These are phyloP conservation scores for Falco rusticolus DNA, from an alignment of 2,797 vertebrate genomes.

Conservation along the genomic window DNA sequence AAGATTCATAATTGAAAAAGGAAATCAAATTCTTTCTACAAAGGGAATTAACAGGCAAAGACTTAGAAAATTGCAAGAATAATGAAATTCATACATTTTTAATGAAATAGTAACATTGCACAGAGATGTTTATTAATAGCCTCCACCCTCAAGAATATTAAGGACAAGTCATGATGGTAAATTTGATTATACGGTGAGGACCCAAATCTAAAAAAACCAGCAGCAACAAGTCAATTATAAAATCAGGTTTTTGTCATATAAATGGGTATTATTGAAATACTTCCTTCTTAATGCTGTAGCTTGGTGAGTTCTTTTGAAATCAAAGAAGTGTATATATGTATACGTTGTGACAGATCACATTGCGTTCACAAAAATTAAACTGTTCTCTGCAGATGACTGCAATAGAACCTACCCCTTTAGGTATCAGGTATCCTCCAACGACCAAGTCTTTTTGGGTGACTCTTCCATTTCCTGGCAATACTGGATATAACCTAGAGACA, in stretches of 20 bases:
- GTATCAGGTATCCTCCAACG: conserved; percentile 91
- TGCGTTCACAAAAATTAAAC: background rate
- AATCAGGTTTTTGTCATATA: background rate
- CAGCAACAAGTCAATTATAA: background rate
- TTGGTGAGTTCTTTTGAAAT: background rate
- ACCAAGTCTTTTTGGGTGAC: conserved; percentile 91
- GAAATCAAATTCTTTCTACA: background rate
- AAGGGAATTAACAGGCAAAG: background rate
- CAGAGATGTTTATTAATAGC: background rate
- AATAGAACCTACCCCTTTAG: conserved; percentile 87
- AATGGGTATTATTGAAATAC: background rate
- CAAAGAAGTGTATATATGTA: background rate
- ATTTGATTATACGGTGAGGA: background rate
- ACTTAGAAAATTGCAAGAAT: background rate
- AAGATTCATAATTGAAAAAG: background rate
- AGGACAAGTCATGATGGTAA: background rate
- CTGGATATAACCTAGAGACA: conserved; percentile 88
- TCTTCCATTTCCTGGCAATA: conserved; percentile 91
- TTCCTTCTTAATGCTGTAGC: background rate
- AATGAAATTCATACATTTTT: background rate
- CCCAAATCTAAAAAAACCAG: background rate
- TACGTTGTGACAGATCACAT: background rate
- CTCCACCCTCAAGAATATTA: background rate
- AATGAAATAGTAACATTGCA: background rate
- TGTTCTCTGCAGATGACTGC: background rate